Percentiles rank a stretch among this genome's conserved stretches.
These are phyloP conservation scores for Dioctria rufipes DNA, from an alignment of 2,888 invertebrate species.

Conservation along the genomic window DNA sequence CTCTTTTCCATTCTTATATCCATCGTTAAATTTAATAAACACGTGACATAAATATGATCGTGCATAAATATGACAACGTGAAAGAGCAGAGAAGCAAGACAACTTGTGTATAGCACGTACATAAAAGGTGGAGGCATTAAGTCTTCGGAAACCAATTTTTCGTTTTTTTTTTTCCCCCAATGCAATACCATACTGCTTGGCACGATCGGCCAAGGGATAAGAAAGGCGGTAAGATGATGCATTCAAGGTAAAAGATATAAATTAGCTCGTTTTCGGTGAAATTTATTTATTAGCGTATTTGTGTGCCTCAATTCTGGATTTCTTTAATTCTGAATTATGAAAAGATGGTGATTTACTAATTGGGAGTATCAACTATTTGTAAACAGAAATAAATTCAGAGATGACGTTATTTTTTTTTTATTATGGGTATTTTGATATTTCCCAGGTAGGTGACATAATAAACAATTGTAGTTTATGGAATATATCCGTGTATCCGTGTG, in stretches of 20 bases:
- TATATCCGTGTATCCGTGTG: too few species aligned
- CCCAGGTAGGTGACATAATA: conserved; percentile 6
- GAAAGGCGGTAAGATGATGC: conserved; percentile 16
- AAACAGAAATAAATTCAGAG: conserved; percentile 32
- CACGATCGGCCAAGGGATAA: neutral
- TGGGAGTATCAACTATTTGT: conserved; percentile 37
- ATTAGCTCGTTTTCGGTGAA: conserved; percentile 15
- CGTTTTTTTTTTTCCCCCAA: neutral
- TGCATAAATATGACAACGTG: conserved; percentile 38
- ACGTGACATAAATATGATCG: conserved; percentile 48
- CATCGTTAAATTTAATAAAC: conserved; percentile 47
- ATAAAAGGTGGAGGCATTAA: conserved; percentile 26
- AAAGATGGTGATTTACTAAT: conserved; percentile 46
- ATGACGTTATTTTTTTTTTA: conserved; percentile 20
- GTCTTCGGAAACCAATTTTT: neutral
- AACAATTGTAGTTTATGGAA: too few species aligned
- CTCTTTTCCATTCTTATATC: conserved; percentile 19
- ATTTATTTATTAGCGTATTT: conserved; percentile 41
- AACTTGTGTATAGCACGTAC: too few species aligned
- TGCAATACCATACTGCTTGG: too few species aligned
- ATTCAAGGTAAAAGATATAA: neutral
- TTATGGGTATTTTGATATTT: conserved; percentile 26
- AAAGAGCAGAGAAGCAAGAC: neutral
- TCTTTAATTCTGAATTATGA: conserved; percentile 41
- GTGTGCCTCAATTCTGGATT: conserved; percentile 35